phyloP scores from a whole-genome alignment of 2,888 invertebrate species.

The Acrobasis consociella region DNA sequence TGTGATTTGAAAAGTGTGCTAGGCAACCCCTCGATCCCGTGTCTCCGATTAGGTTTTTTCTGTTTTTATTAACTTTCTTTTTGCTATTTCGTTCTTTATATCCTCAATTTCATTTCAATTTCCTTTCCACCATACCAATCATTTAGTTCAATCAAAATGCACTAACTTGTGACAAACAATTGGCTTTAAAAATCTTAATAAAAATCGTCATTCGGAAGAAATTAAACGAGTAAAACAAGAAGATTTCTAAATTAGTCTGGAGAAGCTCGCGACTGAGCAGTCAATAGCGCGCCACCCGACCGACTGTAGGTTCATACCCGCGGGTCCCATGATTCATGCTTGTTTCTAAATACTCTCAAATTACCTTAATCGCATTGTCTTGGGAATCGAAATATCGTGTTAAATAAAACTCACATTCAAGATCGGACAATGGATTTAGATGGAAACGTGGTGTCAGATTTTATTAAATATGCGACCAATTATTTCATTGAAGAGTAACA shows the following conservation, averaged over 20 bases:
- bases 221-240: conserved; percentile 34
- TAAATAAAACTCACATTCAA: conserved; percentile 58
- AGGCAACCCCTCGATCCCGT: conserved; percentile 72
- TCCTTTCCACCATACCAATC: conserved; percentile 43
- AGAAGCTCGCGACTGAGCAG: conserved; percentile 43
- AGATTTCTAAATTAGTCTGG: conserved; percentile 46
- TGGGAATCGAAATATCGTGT: conserved; percentile 65
- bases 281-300: conserved; percentile 43
- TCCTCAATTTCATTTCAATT: conserved; percentile 45
- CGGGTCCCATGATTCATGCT: conserved; percentile 71
- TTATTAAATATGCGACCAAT: conserved; percentile 56
- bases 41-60: conserved; percentile 62
- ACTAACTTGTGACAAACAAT: conserved; percentile 43
- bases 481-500: conserved; percentile 72
- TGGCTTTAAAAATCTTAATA: conserved; percentile 52
- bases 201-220: conserved; percentile 36
- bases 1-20: conserved; percentile 73
- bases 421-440: conserved; percentile 77
- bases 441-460: conserved; percentile 71
- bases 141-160: conserved; percentile 39
- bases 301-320: conserved; percentile 35
- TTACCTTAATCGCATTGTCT: conserved; percentile 74
- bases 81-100: conserved; percentile 44
- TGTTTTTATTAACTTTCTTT: conserved; percentile 45
- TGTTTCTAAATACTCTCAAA: conserved; percentile 76